Conservation (phyloP, 1,140 invertebrate species). For the Drosophila ironensis region DNA sequence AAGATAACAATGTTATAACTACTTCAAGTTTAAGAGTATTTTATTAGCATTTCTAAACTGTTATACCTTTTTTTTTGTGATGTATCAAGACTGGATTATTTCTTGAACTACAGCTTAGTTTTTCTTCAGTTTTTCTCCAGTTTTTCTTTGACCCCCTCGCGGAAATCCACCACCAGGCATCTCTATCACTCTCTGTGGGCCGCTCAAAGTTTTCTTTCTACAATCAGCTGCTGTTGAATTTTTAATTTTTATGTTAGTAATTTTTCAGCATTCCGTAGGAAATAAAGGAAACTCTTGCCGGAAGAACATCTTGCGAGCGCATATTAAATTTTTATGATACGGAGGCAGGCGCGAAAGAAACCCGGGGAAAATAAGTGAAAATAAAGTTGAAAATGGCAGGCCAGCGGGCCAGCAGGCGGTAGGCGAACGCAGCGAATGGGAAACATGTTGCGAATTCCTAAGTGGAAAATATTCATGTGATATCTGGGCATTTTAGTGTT, state of each 20-base stretch:
- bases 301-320: conserved; percentile 72
- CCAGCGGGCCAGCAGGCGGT: no score
- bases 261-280: conserved; percentile 66
- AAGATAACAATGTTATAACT: no score
- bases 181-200: conserved; percentile 25
- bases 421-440: conserved; percentile 14
- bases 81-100: conserved; percentile 10
- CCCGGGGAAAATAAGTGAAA: conserved; percentile 44
- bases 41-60: no score
- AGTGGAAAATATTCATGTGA: conserved; percentile 32
- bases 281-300: conserved; percentile 41
- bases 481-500: conserved; percentile 27
- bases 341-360: conserved; percentile 30
- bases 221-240: conserved; percentile 79
- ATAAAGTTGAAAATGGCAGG: conserved; percentile 18
- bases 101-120: conserved; percentile 31
- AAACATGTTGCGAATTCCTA: conserved; percentile 52
- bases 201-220: conserved; percentile 48
- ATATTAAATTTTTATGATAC: conserved; percentile 76
- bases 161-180: conserved; percentile 7
- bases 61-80: conserved; percentile 13
- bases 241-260: conserved; percentile 81
- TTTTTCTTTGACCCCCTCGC: neutral
- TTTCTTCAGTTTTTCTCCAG: conserved; percentile 14
- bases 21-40: no score